A percentile compares a stretch with the other conserved stretches of the same genome.
Conservation (phyloP, 2,888 invertebrate genomes). For the Trisateles emortualis region DNA sequence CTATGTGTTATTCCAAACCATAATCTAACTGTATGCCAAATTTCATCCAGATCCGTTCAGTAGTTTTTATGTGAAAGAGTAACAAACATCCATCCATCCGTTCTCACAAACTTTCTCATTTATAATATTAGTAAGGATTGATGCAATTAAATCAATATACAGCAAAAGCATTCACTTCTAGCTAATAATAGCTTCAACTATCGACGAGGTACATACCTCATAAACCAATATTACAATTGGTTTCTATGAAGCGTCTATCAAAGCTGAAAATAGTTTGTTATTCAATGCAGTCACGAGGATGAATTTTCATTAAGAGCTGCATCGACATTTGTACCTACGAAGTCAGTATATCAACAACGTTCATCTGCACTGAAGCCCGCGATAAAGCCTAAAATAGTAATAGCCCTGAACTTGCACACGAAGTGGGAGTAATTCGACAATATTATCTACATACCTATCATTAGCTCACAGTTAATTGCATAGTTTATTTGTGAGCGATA, state of each 20-base stretch:
- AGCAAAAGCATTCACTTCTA: too few relatives aligned
- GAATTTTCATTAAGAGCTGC: conserved; percentile 1
- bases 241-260: background rate
- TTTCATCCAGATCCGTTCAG: too few relatives aligned
- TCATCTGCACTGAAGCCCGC: background rate
- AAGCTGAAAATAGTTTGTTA: background rate
- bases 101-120: too few relatives aligned
- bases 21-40: too few relatives aligned
- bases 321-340: background rate
- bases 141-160: too few relatives aligned
- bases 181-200: background rate
- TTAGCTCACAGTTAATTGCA: background rate
- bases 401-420: conserved; percentile 1
- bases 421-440: background rate
- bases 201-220: too few relatives aligned
- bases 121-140: too few relatives aligned
- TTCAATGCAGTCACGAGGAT: conserved; percentile 2
- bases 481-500: background rate
- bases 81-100: too few relatives aligned
- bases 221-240: background rate
- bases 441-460: background rate
- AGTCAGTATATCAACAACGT: background rate
- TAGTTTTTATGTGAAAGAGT: too few relatives aligned
- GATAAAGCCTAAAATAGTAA: conserved; percentile 3
- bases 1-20: too few relatives aligned